Percentiles rank a stretch among this genome's conserved stretches.
Conservation (phyloP, 2,113 vertebrate genomes). For the Caranx melampygus region DNA sequence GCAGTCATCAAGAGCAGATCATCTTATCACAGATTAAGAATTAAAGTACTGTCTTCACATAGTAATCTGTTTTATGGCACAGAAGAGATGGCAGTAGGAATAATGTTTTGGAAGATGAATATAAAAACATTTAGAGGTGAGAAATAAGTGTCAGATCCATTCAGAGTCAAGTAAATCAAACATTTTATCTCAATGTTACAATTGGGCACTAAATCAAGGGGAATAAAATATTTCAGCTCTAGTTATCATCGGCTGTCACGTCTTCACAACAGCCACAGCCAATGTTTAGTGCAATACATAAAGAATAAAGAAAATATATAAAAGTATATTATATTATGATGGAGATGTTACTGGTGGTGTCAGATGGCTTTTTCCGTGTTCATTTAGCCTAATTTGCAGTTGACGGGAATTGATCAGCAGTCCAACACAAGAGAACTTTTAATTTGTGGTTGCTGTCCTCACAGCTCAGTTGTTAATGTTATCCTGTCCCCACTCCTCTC, state of each 20-base stretch:
- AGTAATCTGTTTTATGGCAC: neutral
- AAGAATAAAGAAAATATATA: neutral
- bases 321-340: neutral
- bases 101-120: neutral
- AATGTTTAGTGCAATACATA: neutral
- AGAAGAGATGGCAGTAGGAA: neutral
- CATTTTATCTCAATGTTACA: neutral
- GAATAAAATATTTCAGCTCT: neutral
- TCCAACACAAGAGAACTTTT: neutral
- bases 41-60: neutral
- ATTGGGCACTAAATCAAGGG: neutral
- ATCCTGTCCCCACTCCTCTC: slow-evolving; percentile 11
- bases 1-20: neutral
- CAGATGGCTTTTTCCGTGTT: neutral
- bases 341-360: neutral
- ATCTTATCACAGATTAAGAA: slow-evolving; percentile 1
- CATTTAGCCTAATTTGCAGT: neutral
- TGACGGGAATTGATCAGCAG: slow-evolving; percentile 16
- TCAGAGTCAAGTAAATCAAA: neutral
- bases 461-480: slow-evolving; percentile 19
- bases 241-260: neutral
- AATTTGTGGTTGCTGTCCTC: neutral
- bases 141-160: neutral
- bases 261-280: neutral
- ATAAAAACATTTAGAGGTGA: neutral